phyloP scores from a whole-genome alignment of 2,113 vertebrate genomes.

The Cololabis saira region DNA sequence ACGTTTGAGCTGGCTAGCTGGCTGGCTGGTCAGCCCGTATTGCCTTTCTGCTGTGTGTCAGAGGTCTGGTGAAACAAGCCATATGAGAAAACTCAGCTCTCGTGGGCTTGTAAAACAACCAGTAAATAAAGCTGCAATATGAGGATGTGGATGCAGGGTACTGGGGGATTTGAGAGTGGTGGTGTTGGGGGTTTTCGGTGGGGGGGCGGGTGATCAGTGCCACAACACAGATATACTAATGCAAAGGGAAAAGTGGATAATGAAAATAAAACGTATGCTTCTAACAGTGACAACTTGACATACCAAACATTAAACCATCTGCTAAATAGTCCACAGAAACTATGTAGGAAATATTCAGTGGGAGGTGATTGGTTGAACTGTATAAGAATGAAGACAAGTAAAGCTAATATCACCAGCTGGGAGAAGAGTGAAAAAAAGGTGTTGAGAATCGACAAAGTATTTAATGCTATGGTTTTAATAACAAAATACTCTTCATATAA shows the following conservation, averaged over 20 bases:
- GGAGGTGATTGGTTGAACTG: neutral
- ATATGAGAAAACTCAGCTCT: conserved; percentile 42
- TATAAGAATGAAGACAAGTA: neutral
- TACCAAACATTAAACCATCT: neutral
- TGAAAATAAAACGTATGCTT: neutral
- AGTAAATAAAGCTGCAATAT: conserved; percentile 58
- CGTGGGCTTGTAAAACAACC: conserved; percentile 34
- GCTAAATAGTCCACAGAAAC: neutral
- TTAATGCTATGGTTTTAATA: neutral
- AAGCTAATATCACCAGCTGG: neutral
- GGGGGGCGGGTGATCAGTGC: conserved; percentile 44
- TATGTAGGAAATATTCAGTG: neutral
- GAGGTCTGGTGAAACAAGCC: conserved; percentile 44
- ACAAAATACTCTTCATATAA: neutral
- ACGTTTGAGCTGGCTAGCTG: conserved; percentile 15
- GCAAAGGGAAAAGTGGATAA: neutral
- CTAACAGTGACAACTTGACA: neutral
- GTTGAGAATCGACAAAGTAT: neutral
- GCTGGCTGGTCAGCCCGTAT: conserved; percentile 22
- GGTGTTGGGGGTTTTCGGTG: neutral
- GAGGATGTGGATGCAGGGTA: conserved; percentile 54
- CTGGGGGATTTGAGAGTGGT: conserved; percentile 48
- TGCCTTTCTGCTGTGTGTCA: conserved; percentile 37
- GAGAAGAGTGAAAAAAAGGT: neutral
- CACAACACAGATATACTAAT: conserved; percentile 11